Evolutionary conservation across 2,797 vertebrate genomes (phyloP), one percentile per base, ranked within the genome.

Genomic region (Bufotes viridis): DNA sequence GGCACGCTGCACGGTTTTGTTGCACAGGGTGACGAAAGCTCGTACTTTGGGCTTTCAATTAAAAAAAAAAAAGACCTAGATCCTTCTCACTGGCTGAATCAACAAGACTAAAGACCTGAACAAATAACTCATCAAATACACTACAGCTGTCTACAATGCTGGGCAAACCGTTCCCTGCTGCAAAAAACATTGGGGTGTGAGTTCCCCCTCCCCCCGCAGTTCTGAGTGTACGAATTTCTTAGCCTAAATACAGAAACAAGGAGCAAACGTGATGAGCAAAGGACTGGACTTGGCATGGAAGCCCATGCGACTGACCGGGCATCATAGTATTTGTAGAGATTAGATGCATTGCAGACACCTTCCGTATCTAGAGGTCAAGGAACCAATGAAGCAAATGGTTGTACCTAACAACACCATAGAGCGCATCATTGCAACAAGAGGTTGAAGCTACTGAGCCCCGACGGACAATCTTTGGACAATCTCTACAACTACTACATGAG

Each of bases 21-120:
- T n/a, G n/a, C n/a, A n/a, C n/a, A n/a, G n/a, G n/a, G n/a, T n/a
- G n/a, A n/a, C n/a, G n/a, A n/a, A n/a, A n/a, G n/a, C n/a, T n/a
- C n/a, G n/a, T n/a, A n/a, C n/a, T n/a, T n/a, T n/a, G n/a, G n/a
- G n/a, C n/a, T n/a, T n/a, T n/a, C n/a, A n/a, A n/a, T n/a, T n/a
- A n/a, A n/a, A n/a, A n/a, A n/a, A n/a, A n/a, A n/a, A n/a, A n/a
- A 80, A 69, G 82, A 61, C 74, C 55, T 67, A 79, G 84, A 84
- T 79, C 87, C 75, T 72, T 5, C 60, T 29, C 53, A 57, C 67
- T 10, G 75, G 63, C 87, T 88, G 87, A 60, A 69, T 72, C 81
- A 88, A 84, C 82, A 84, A 83, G 9, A 65, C 74, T 69, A 22
- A 79, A 84, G 82, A 88, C 53, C n/a, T 34, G 49, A 80, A 84